Base-by-base conservation (phyloP, 2,113 vertebrate species). In the Nestor notabilis region DNA sequence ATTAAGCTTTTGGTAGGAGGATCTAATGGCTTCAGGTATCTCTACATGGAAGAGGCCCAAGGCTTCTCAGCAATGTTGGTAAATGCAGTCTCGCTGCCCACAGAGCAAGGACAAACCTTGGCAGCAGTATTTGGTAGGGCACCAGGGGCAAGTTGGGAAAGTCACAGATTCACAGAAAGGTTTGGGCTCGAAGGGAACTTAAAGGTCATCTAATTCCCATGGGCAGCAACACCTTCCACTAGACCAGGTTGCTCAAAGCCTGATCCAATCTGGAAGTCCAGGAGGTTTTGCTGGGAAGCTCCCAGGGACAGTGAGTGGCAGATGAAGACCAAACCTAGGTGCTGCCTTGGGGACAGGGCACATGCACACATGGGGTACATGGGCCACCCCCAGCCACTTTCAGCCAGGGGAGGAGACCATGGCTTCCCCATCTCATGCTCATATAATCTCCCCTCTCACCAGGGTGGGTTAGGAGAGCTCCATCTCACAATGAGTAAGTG, bases 361-460 rank as follows among this genome's bases (percentile, higher is more conserved):
- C 1, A 0, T 13, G 14, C 7, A 33, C 11, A 56, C 23, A 14
- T 4, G 4, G 14, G 33, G 28, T 7, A 37, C 2, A 0, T 17
- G 6, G 23, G 44, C 9, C 50, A 86, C 28, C 56, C 28, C 17
- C 25, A 46, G 33, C 7, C 28, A 4, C 63, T 25, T 65, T 10
- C 39, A 66, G 17, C 14, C 2, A 1, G 13, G 9, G 24, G 13
- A 76, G 55, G 25, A 70, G 17, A 64, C 13, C 16, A 80, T 29
- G 20, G 49, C 39, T 89, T n/a, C 69, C 28, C 31, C 56, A 31
- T 19, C 20, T 33, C 35, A 33, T 12, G 13, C 33, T 39, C 63
- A 7, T 1, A 7, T 0, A 21, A 21, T 19, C 12, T 75, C 15
- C 21, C 17, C 8, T 64, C 31, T 44, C 21, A 2, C 43, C 1